These are phyloP conservation scores for Yponomeuta evonymella DNA, from an alignment of 2,888 invertebrate genomes.

Conservation along the genomic window DNA sequence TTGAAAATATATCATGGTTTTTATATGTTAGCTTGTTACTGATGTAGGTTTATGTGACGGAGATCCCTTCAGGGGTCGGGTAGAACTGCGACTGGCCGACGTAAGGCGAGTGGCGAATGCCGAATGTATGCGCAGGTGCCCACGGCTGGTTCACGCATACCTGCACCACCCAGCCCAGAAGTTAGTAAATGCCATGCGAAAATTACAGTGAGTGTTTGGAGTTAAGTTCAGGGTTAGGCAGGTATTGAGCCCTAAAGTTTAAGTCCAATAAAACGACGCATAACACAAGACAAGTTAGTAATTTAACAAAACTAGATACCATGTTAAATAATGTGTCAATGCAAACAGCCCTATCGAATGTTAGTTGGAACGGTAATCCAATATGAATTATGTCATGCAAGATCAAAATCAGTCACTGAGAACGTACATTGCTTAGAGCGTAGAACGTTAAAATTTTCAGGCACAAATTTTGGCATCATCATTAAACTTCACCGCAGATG, in stretches of 20 bases:
- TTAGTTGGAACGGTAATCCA: neutral
- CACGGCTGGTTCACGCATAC: constrained; percentile 75
- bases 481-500: neutral
- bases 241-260: neutral
- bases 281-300: neutral
- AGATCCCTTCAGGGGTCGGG: constrained; percentile 59
- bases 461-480: neutral
- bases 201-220: neutral
- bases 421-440: neutral
- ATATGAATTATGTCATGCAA: neutral
- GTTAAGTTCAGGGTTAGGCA: neutral
- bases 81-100: constrained; percentile 70
- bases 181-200: constrained; percentile 29
- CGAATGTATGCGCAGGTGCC: constrained; percentile 85
- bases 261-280: neutral
- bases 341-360: constrained; percentile 1
- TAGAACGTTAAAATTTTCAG: neutral
- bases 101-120: constrained; percentile 85
- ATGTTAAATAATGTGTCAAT: neutral
- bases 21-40: constrained; percentile 33
- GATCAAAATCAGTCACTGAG: neutral
- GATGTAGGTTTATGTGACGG: constrained; percentile 43
- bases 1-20: neutral
- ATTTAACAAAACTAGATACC: neutral
- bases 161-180: constrained; percentile 45